These are phyloP conservation scores for Eolophus roseicapilla DNA, from an alignment of 2,113 vertebrate genomes.

Conservation along the genomic window DNA sequence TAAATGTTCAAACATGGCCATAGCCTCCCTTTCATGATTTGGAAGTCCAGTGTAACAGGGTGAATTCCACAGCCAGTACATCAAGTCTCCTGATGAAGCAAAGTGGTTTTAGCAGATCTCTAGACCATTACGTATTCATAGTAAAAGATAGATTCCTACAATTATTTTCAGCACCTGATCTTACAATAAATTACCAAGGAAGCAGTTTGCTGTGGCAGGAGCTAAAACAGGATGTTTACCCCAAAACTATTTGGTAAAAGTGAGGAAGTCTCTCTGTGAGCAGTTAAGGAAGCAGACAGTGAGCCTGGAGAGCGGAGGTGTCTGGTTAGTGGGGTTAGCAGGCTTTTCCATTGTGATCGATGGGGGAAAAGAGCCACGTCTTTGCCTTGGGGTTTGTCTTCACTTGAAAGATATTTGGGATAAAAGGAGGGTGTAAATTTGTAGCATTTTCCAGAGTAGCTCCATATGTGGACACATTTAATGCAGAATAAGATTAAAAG, in stretches of 20 bases:
- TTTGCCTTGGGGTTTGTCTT: constrained; percentile 6
- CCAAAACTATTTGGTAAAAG: background rate
- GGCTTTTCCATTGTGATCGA: constrained; percentile 25
- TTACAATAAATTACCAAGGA: background rate
- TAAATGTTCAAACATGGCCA: background rate
- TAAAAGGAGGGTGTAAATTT: background rate
- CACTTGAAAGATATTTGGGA: constrained; percentile 6
- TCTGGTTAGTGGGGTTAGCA: background rate
- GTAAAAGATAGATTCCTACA: background rate
- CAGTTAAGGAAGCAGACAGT: background rate
- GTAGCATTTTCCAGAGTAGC: background rate
- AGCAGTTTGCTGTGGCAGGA: background rate
- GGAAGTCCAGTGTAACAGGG: background rate
- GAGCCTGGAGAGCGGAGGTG: background rate
- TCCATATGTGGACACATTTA: background rate
- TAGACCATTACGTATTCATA: background rate
- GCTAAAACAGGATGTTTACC: background rate
- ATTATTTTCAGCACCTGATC: background rate
- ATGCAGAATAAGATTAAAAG: background rate
- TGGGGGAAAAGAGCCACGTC: accelerated
- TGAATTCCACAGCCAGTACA: background rate
- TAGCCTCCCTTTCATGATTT: background rate
- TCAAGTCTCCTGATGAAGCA: background rate
- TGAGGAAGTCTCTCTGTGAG: background rate
- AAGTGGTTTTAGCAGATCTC: background rate